Evolutionary conservation across 1,140 invertebrate genomes (phyloP).

Genomic region (Zeugodacus cucurbitae): DNA sequence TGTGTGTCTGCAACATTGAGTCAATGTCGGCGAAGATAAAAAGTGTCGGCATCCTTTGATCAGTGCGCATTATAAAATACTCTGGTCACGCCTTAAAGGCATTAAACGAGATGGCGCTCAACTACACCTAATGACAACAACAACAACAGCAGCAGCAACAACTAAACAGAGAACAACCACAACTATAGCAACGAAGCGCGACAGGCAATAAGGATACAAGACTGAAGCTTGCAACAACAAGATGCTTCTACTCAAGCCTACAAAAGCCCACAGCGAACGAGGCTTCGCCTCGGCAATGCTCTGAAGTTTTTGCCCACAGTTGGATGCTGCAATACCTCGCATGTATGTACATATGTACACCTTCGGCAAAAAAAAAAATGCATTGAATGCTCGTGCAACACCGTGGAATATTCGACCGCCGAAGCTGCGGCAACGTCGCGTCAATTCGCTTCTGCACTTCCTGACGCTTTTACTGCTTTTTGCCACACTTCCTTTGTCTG

Average conservation of each 20-base stretch:
- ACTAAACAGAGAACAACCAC: background rate
- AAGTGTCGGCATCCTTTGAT: constrained; percentile 64
- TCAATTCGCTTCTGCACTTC: constrained; percentile 37
- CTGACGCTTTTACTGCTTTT: constrained; percentile 24
- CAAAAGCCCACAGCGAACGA: background rate
- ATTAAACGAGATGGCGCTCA: constrained; percentile 67
- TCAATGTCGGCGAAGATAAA: constrained; percentile 60
- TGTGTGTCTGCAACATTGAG: constrained; percentile 40
- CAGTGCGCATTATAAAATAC: constrained; percentile 67
- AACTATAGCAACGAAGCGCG: constrained; percentile 3
- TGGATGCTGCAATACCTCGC: background rate
- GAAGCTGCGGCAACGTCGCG: constrained; percentile 47
- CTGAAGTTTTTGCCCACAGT: background rate
- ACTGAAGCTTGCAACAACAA: background rate
- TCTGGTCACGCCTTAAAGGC: constrained; percentile 67
- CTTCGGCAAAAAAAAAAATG: background rate
- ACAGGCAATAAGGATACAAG: constrained; percentile 35
- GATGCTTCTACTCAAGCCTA: background rate
- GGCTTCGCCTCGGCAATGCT: background rate
- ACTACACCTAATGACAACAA: constrained; percentile 41
- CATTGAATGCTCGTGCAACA: constrained; percentile 13
- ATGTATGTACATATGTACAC: background rate
- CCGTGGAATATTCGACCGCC: constrained; percentile 32
- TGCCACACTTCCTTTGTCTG: constrained; percentile 45
- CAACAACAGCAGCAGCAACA: constrained; percentile 19